Conservation (phyloP, 1,140 invertebrate genomes). For the Lysiphlebus fabarum region DNA sequence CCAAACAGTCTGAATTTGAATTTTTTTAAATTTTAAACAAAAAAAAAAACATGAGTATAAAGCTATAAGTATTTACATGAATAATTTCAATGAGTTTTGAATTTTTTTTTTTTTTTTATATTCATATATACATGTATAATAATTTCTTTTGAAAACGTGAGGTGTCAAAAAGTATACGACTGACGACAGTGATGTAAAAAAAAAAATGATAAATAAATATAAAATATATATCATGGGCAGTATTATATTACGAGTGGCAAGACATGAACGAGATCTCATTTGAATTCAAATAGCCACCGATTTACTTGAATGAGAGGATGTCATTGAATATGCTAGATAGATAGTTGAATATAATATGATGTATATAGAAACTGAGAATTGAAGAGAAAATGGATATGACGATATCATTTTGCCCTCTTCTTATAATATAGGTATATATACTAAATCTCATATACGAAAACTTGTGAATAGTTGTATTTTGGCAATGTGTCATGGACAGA, state of each 20-base stretch:
- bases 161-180: too few species aligned
- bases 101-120: too few species aligned
- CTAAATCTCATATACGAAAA: too few species aligned
- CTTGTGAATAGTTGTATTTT: constrained; percentile 8
- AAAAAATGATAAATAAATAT: not conserved
- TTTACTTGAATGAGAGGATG: constrained; percentile 30
- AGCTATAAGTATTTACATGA: too few species aligned
- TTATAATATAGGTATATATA: too few species aligned
- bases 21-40: too few species aligned
- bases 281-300: constrained; percentile 32
- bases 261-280: constrained; percentile 30
- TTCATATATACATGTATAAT: too few species aligned
- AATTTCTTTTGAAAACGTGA: too few species aligned
- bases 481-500: constrained; percentile 30
- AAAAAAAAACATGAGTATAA: too few species aligned
- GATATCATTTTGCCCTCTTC: constrained; percentile 13
- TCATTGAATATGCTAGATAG: constrained; percentile 27
- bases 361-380: not conserved
- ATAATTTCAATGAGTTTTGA: too few species aligned
- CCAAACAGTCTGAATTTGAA: too few species aligned
- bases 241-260: constrained; percentile 26
- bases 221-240: not conserved
- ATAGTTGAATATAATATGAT: constrained; percentile 3
- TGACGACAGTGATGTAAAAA: not conserved
- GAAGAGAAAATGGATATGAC: constrained; percentile 22